Evolutionary conservation across 2,888 invertebrate genomes (phyloP).

Genomic region (Hetaerina titia): DNA sequence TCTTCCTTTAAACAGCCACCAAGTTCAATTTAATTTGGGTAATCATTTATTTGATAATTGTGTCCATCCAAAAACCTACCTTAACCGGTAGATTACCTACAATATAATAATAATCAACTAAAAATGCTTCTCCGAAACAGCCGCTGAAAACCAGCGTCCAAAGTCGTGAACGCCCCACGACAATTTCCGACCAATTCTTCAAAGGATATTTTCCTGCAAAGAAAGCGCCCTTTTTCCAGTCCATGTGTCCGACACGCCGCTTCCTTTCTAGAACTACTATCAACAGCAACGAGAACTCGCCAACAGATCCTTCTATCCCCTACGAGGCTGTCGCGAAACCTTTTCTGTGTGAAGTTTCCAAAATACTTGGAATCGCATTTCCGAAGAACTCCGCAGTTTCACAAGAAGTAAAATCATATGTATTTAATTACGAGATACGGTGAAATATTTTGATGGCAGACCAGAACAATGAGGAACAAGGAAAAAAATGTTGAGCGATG

Average conservation of each 20-base stretch:
- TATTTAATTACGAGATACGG: too few relatives aligned
- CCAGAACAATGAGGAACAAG: neutral
- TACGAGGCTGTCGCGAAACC: neutral
- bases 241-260: neutral
- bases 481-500: neutral
- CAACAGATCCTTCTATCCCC: neutral
- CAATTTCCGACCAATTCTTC: too few relatives aligned
- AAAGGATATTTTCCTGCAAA: neutral
- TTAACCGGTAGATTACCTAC: too few relatives aligned
- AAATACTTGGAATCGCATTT: neutral
- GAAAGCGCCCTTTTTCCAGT: constrained; percentile 1
- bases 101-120: too few relatives aligned
- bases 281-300: neutral
- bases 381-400: neutral
- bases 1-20: too few relatives aligned
- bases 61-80: too few relatives aligned
- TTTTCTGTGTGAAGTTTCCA: neutral
- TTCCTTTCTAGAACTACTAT: constrained; percentile 8
- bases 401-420: neutral
- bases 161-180: too few relatives aligned
- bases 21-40: too few relatives aligned
- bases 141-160: too few relatives aligned
- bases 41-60: too few relatives aligned
- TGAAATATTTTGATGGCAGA: neutral
- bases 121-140: too few relatives aligned